Evolutionary conservation across 2,113 vertebrate species (phyloP).

Genomic region (Holacanthus passer): DNA sequence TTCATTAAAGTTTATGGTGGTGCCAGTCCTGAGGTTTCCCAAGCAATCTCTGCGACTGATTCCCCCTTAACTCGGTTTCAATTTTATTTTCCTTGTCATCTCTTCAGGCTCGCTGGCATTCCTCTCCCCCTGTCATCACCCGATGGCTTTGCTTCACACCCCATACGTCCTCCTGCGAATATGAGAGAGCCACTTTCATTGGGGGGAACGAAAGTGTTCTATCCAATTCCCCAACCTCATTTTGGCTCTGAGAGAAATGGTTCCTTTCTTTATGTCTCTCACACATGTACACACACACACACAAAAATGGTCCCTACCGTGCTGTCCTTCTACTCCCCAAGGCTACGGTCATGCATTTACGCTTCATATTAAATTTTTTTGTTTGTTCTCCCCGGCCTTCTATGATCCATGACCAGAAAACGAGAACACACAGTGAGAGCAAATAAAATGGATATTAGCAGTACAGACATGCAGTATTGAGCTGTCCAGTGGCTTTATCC

Average conservation of each 20-base stretch:
- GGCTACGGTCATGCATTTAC: constrained; percentile 72
- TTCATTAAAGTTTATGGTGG: constrained; percentile 48
- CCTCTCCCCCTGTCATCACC: constrained; percentile 24
- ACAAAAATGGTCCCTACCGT: constrained; percentile 30
- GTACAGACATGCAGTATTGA: constrained; percentile 43
- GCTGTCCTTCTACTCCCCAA: constrained; percentile 52
- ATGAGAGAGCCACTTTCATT: constrained; percentile 67
- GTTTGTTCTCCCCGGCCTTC: constrained; percentile 57
- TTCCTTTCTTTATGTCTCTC: constrained; percentile 55
- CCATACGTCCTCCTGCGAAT: constrained; percentile 61
- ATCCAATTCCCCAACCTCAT: constrained; percentile 75
- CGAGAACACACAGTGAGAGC: constrained; percentile 32
- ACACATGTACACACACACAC: constrained; percentile 22
- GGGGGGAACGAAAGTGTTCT: constrained; percentile 54
- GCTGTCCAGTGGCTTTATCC: constrained; percentile 32
- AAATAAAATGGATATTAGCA: constrained; percentile 58
- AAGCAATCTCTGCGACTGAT: constrained; percentile 52
- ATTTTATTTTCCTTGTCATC: constrained; percentile 47
- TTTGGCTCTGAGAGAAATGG: constrained; percentile 71
- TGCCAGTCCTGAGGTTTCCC: constrained; percentile 36
- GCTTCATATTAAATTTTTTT: constrained; percentile 63
- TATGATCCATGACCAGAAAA: constrained; percentile 65
- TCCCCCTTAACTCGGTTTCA: constrained; percentile 35
- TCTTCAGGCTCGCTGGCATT: constrained; percentile 25
- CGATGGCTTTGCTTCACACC: constrained; percentile 56